Evolutionary conservation across 2,113 vertebrate species (phyloP), one percentile per base, ranked within the genome.

Genomic region (Anolis carolinensis): DNA sequence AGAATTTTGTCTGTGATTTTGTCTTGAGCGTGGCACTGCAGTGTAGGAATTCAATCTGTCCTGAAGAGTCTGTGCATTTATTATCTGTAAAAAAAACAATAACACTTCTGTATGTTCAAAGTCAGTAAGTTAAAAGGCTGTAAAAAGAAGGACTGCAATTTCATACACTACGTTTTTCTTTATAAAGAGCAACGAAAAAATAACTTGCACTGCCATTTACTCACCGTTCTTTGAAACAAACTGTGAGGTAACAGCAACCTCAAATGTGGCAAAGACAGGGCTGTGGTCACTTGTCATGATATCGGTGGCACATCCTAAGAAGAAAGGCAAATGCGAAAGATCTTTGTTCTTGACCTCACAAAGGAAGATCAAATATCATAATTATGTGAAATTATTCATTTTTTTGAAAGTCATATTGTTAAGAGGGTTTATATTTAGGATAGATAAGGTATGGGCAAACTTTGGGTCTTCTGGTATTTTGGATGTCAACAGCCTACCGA

Each of bases 271-370:
- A 86, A 99, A 99, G 39, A 99, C 98, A 0, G 99, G 98, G 21
- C 98, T 98, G 95, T 99, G 98, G 94, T 99, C 99, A 36, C 99
- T 99, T 0, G 98, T 99, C 96, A 96, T 97, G 95, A 99, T 98
- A 92, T 99, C 98, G 13, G 96, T 98, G 82, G 98, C 98, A 92
- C 98, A 98, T 32, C 99, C 99, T 99, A 1, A 95, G 59, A 73
- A 14, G 39, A 87, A 91, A 50, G 20, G 62, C 0, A 21, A 70
- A 62, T 87, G 68, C 23, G 76, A 72, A 27, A 72, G 0, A 0
- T 1, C 67, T 32, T 36, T 86, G 73, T 86, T 76, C 20, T 34
- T 74, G 78, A 34, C 36, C 27, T 0, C 16, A 1, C 20, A 86
- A 34, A 68, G 30, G 0, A 1, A 68, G 86, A 74, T 0, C 0